Percentiles rank a stretch among this genome's conserved stretches.
These are phyloP conservation scores for Drosophila hydei DNA, from an alignment of 1,140 invertebrate genomes.

Conservation along the genomic window DNA sequence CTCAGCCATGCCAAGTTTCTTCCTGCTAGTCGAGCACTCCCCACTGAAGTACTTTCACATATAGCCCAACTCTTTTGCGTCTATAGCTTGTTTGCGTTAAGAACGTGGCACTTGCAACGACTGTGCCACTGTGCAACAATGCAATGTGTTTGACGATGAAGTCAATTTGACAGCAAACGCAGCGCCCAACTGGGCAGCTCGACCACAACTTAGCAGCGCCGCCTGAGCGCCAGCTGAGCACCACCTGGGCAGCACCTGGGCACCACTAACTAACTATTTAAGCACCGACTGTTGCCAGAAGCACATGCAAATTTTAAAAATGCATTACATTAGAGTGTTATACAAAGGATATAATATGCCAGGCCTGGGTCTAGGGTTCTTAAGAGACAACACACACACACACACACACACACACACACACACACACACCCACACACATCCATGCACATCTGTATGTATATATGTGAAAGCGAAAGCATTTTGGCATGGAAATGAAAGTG, in stretches of 20 bases:
- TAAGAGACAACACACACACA: not conserved
- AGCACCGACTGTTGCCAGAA: constrained; percentile 61
- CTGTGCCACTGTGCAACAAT: constrained; percentile 19
- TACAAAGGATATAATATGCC: not conserved
- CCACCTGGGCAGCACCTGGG: not conserved
- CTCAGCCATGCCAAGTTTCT: too few species aligned
- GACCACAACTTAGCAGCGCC: not conserved
- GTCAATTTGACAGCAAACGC: constrained; percentile 31
- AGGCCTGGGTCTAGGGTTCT: not conserved
- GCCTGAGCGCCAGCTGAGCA: not conserved
- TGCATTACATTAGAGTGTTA: constrained; percentile 72
- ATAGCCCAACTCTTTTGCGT: too few species aligned
- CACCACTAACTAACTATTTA: constrained; percentile 73
- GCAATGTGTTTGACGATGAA: constrained; percentile 32
- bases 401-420: not conserved
- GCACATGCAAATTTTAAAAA: constrained; percentile 76
- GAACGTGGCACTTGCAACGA: not conserved
- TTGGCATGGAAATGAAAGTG: constrained; percentile 52
- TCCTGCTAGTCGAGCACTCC: too few species aligned
- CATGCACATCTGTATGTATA: not conserved
- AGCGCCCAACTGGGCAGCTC: not conserved
- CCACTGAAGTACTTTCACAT: too few species aligned
- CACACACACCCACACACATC: not conserved
- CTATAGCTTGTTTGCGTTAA: too few species aligned
- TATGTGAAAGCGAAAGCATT: constrained; percentile 39